phyloP scores from a whole-genome alignment of 1,140 invertebrate genomes.

The Drosophila cardini region DNA sequence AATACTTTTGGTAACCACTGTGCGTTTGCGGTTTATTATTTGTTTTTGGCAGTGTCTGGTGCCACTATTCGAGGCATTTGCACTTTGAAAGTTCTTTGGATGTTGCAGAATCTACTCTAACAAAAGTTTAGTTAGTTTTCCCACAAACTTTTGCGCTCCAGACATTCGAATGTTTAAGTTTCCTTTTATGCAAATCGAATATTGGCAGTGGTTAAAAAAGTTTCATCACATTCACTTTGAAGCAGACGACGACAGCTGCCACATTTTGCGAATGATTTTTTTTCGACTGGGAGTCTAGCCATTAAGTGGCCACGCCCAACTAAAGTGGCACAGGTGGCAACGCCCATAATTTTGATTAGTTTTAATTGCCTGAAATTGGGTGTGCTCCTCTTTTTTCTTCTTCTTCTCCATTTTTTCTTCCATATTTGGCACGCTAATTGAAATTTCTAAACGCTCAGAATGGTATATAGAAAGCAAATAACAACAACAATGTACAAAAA shows the following conservation, averaged over 20 bases:
- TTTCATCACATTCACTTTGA: conserved; percentile 33
- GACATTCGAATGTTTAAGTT: conserved; percentile 1
- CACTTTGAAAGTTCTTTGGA: conserved; percentile 15
- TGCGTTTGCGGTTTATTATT: conserved; percentile 8
- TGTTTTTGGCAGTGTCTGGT: neutral
- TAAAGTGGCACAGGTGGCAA: conserved; percentile 39
- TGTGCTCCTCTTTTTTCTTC: conserved; percentile 7
- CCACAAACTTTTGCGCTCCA: conserved; percentile 17
- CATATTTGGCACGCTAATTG: conserved; percentile 16
- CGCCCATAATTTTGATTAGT: conserved; percentile 39
- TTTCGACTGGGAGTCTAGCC: conserved; percentile 8
- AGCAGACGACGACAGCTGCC: conserved; percentile 11
- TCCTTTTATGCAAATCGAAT: conserved; percentile 45
- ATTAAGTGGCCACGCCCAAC: conserved; percentile 35
- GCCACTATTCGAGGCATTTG: conserved; percentile 23
- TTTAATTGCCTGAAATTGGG: conserved; percentile 49
- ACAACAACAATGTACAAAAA: too few species aligned
- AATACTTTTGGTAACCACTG: conserved; percentile 8
- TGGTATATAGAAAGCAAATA: neutral
- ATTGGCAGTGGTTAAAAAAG: conserved; percentile 8
- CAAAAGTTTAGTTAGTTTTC: conserved; percentile 21
- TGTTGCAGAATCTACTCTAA: conserved; percentile 27
- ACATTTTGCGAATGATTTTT: conserved; percentile 24
- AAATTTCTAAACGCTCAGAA: conserved; percentile 7
- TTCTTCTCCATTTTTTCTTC: neutral